Evolutionary conservation across 30 jellyfish, hydroid and myxozoan species (phyloP).

Genomic region (Phacellophora camtschatica): DNA sequence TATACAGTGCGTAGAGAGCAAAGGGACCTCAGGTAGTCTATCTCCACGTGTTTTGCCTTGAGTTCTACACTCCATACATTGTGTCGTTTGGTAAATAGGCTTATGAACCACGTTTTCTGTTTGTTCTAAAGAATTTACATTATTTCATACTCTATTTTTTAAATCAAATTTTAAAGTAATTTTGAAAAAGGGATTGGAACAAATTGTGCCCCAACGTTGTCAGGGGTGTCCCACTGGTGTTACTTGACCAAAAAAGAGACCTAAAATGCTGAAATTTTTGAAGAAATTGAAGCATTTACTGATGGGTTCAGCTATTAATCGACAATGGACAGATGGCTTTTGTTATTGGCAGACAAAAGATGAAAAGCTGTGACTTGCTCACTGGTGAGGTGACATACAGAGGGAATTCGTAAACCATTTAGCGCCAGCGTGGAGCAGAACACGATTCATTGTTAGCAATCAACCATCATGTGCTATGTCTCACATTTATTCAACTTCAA

Average conservation of each 20-base stretch:
- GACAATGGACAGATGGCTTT: constrained; percentile 73
- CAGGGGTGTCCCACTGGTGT: constrained; percentile 15
- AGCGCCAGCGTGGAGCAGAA: constrained; percentile 47
- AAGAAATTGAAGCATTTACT: constrained; percentile 8
- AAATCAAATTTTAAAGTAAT: neutral
- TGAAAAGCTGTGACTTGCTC: constrained; percentile 20
- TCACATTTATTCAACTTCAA: neutral
- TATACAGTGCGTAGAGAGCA: neutral
- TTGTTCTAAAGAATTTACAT: constrained; percentile 68
- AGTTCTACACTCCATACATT: constrained; percentile 40
- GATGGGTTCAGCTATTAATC: constrained; percentile 45
- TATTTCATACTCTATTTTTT: constrained; percentile 6
- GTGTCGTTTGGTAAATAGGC: constrained; percentile 87
- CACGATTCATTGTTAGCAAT: constrained; percentile 20
- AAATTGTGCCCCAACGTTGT: neutral
- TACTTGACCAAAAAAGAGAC: neutral
- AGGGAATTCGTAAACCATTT: constrained; percentile 41
- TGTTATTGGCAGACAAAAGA: constrained; percentile 61
- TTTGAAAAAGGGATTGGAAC: neutral
- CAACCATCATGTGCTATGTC: constrained; percentile 48
- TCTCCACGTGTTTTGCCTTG: constrained; percentile 61
- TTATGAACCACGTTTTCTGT: constrained; percentile 78
- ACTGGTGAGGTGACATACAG: constrained; percentile 48
- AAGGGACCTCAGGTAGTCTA: neutral
- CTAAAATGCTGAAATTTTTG: neutral